Conservation (phyloP, 2,888 invertebrate species). For the Pterostichus madidus region DNA sequence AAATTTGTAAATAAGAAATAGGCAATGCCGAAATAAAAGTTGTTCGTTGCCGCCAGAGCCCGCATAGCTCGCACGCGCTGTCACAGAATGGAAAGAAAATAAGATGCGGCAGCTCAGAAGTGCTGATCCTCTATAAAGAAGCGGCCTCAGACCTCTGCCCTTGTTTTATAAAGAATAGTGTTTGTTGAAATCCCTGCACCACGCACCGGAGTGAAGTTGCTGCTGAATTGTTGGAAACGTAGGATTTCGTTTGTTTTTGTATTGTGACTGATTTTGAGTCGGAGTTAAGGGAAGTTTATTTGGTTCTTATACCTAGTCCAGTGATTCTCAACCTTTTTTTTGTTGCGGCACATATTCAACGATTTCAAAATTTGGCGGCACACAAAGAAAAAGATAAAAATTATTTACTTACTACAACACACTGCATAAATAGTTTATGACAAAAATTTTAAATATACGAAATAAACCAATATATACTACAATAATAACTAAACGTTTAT, state of each 20-base stretch:
- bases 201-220: conserved; percentile 4
- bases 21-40: not conserved
- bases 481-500: too few relatives aligned
- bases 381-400: too few relatives aligned
- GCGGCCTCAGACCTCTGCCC: conserved; percentile 14
- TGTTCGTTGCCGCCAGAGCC: not conserved
- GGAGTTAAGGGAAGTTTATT: conserved; percentile 33
- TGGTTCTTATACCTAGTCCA: conserved; percentile 9
- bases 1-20: not conserved
- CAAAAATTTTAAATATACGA: too few relatives aligned
- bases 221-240: conserved; percentile 16
- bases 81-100: conserved; percentile 39
- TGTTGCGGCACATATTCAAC: too few relatives aligned
- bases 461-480: too few relatives aligned
- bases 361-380: too few relatives aligned
- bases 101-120: conserved; percentile 32
- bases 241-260: conserved; percentile 41
- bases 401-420: too few relatives aligned
- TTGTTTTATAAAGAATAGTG: conserved; percentile 43
- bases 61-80: conserved; percentile 1
- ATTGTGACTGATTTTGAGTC: conserved; percentile 35
- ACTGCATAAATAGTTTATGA: too few relatives aligned
- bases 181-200: conserved; percentile 28
- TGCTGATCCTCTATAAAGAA: conserved; percentile 46
- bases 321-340: too few relatives aligned